Base-by-base conservation (phyloP, 2,797 vertebrate genomes). In the Pipistrellus kuhlii region DNA sequence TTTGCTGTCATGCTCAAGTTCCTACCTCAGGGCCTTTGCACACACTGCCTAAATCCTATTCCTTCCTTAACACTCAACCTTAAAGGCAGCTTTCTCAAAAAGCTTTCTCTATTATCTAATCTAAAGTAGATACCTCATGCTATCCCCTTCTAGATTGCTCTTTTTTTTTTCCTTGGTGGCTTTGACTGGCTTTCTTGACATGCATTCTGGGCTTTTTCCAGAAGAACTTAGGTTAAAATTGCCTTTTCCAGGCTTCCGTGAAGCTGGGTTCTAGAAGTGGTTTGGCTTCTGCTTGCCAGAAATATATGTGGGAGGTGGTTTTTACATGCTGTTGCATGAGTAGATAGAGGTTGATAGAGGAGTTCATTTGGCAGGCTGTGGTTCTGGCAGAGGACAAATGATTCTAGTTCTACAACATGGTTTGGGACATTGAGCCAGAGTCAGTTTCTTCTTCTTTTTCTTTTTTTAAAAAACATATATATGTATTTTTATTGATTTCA, bases 21-120 rank as follows among this genome's bases (percentile, higher is more conserved):
- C 80, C 78, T 82, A 8, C 68, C 68, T 66, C 35, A 44, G 78
- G 73, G 8, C 32, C 78, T 73, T 94, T 90, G 77, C 71, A 77
- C 8, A 7, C 6, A 32, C 9, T 2, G 15, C 44, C 3, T 90
- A 35, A 76, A 85, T 57, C 57, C 14, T 57, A 23, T 51, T 48
- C 15, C 30, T 87, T 66, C 9, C 18, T 82, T 8, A 55, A 5
- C 2, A 32, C 4, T 72, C 2, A 78, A 83, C 8, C 35, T 91
- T 51, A 90, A 75, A 80, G 38, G 21, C 18, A n/a, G 9, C 41
- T 89, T 77, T 48, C 55, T 71, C 55, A 59, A 76, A 53, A 30
- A 64, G 14, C 30, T 21, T 51, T 82, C 13, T 75, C 14, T 88
- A 18, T 73, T 41, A 68, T 7, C 21, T n/a, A 71, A 5, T 21